Evolutionary conservation across 92 coral and sea anemone species (phyloP), one percentile per base, ranked within the genome.

Genomic region (Pocillopora meandrina): DNA sequence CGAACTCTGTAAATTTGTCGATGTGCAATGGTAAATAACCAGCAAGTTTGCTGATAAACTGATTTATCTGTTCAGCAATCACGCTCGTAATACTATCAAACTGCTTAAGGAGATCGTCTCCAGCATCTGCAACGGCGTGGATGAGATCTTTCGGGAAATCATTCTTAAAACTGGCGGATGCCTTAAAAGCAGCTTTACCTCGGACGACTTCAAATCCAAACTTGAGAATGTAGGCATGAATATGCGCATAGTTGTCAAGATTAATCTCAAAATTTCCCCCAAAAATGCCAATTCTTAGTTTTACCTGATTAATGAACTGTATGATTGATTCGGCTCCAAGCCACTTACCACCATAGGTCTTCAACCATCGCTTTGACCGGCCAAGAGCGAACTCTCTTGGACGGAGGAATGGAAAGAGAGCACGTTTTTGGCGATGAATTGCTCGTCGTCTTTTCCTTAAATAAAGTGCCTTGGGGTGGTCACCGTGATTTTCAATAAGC

Each of bases 131-230:
- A 42, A 94, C 84, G 42, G 90, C 77, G 56, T 94, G 98, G 33
- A 96, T 96, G 14, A 96, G 92, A 63, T 96, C 99, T 72, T 96
- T 96, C 3, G 99, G 99, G 65, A 96, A 90, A 84, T 96, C 99
- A 73, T 96, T 96, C 89, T 96, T 96, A 62, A 94, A 96, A 62
- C 96, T 90, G 5, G 98, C 99, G 3, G 99, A 87, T 14, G 96
- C 98, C 75, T 91, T 96, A 81, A 96, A 96, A 55, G 98, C 93
- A 55, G 98, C 98, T 76, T 95, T 94, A 5, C 97, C 99, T 67
- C 81, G 88, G 7, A 91, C 85, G 12, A 96, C 87, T 61, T 96
- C 96, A 87, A 96, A 94, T 36, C 74, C 72, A 76, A 92, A 96
- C 87, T 89, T 94, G 16, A 92, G 67, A 36, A 96, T 74, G 75